phyloP scores from a whole-genome alignment of 1,140 invertebrate genomes.

The Polypedilum vanderplanki region DNA sequence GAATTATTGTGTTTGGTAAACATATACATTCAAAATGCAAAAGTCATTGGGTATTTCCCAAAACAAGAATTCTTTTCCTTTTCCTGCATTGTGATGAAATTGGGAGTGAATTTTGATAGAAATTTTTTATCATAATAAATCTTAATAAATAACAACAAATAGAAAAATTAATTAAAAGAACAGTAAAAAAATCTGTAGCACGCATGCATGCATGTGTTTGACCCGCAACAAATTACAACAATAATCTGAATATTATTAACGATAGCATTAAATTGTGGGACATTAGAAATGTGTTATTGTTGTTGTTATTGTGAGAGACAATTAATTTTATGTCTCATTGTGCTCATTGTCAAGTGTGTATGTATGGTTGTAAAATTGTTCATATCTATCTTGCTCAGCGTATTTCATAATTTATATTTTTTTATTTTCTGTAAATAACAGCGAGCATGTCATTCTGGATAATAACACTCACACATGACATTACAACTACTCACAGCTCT shows the following conservation, averaged over 20 bases:
- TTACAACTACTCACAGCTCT: not conserved
- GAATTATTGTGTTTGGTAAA: not conserved
- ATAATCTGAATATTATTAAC: too few species aligned
- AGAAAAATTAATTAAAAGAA: too few species aligned
- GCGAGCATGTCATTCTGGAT: not conserved
- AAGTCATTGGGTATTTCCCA: not conserved
- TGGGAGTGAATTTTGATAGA: not conserved
- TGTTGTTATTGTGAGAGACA: not conserved
- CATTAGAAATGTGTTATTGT: too few species aligned
- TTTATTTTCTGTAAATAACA: not conserved
- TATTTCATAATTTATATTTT: too few species aligned
- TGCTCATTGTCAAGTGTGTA: not conserved
- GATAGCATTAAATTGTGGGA: too few species aligned
- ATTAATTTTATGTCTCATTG: constrained; percentile 19
- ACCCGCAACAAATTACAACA: too few species aligned
- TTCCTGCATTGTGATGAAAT: not conserved
- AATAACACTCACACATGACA: not conserved
- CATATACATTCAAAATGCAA: not conserved
- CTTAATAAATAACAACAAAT: too few species aligned
- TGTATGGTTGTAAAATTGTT: not conserved
- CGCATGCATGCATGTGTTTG: too few species aligned
- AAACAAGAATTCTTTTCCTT: not conserved
- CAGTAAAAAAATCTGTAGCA: too few species aligned
- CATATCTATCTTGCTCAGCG: constrained; percentile 3
- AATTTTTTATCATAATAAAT: not conserved